Conservation (phyloP, 2,888 invertebrate genomes). For the Leucozona laternaria region DNA sequence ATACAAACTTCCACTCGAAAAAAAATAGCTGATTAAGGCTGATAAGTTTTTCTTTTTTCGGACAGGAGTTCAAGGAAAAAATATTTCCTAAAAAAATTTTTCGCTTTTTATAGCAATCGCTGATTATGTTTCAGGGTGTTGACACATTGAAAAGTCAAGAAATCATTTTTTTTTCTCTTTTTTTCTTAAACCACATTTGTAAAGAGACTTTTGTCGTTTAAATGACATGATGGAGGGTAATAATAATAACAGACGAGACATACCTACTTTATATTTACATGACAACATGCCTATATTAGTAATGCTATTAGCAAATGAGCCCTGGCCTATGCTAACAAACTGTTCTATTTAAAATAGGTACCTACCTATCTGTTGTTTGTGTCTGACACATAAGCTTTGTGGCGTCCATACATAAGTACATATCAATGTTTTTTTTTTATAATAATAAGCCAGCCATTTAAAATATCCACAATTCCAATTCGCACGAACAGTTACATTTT, state of each 20-base stretch:
- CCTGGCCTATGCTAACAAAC: background rate
- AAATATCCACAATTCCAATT: background rate
- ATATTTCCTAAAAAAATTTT: background rate
- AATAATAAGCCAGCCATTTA: background rate
- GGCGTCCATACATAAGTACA: background rate
- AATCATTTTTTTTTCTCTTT: background rate
- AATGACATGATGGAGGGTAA: background rate
- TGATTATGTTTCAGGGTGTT: background rate
- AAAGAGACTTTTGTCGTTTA: background rate
- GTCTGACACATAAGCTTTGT: background rate
- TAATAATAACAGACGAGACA: background rate
- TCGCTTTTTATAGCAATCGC: background rate
- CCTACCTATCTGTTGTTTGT: background rate
- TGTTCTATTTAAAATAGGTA: slow-evolving; percentile 3
- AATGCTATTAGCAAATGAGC: slow-evolving; percentile 6
- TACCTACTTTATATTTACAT: background rate
- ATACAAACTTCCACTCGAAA: no score
- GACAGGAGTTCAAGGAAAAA: background rate
- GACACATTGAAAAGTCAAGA: background rate
- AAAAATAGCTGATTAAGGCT: no score
- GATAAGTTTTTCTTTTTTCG: no score
- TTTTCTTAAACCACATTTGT: background rate
- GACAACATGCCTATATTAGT: background rate
- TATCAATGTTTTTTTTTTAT: background rate
- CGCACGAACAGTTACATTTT: slow-evolving; percentile 14